Conservation (phyloP, 2,113 vertebrate species). For the Cyphomyrus discorhynchus region DNA sequence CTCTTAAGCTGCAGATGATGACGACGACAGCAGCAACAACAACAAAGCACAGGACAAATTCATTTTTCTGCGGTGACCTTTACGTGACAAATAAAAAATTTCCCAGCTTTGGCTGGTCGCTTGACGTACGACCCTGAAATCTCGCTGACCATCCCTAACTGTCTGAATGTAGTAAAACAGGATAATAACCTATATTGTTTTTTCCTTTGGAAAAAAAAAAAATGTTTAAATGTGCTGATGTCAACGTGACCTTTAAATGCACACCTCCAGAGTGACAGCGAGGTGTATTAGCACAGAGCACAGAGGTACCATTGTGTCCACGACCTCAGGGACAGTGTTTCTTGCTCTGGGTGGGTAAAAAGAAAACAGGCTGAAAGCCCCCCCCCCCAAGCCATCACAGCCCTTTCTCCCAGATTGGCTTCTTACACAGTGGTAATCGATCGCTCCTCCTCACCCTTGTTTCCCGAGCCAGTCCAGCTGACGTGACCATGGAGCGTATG, state of each 20-base stretch:
- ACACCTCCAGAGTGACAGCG: background rate
- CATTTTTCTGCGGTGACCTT: background rate
- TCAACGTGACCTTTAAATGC: background rate
- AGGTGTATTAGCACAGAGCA: background rate
- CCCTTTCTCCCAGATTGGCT: background rate
- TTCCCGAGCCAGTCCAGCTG: background rate
- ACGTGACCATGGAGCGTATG: background rate
- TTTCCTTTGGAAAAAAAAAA: background rate
- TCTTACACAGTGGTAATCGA: background rate
- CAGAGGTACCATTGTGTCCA: no score
- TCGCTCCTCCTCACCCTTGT: background rate
- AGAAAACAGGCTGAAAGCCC: background rate
- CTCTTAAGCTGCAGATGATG: background rate
- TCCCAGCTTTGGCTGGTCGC: background rate
- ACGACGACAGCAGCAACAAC: background rate
- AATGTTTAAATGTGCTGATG: background rate
- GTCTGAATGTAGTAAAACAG: background rate
- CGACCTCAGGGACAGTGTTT: background rate
- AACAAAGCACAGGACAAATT: background rate
- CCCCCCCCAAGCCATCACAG: background rate
- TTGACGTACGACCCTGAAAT: background rate
- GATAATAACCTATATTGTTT: background rate
- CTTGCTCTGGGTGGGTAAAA: background rate
- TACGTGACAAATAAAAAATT: background rate
- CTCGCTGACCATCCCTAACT: background rate